Evolutionary conservation across 2,888 invertebrate genomes (phyloP).

Genomic region (Ophioninae sp.): DNA sequence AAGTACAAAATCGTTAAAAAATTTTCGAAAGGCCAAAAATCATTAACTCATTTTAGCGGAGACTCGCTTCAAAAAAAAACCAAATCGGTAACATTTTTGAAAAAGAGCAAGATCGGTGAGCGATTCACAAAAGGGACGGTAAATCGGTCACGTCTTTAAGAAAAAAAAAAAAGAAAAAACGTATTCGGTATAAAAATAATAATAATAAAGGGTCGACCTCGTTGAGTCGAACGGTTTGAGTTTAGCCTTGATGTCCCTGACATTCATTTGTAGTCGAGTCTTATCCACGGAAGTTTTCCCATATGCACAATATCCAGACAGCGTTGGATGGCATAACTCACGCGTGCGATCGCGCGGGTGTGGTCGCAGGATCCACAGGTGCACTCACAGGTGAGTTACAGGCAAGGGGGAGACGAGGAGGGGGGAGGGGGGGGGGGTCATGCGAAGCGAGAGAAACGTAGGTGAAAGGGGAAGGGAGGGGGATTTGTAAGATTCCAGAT

Average conservation of each 20-base stretch:
- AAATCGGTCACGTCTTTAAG: no score
- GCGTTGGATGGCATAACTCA: neutral
- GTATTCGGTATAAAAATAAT: neutral
- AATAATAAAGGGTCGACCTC: neutral
- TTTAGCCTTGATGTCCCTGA: neutral
- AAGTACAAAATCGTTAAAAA: no score
- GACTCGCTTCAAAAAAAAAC: no score
- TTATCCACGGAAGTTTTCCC: neutral
- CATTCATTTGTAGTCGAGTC: neutral
- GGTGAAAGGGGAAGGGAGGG: constrained; percentile 37
- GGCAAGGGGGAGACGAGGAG: constrained; percentile 8
- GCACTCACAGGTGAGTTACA: constrained; percentile 45
- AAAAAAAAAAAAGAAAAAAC: no score
- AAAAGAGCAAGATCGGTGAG: no score
- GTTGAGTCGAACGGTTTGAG: neutral
- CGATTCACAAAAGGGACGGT: no score
- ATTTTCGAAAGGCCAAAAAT: no score
- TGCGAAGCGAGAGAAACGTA: constrained; percentile 12
- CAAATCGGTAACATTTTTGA: no score
- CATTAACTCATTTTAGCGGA: no score
- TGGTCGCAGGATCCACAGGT: constrained; percentile 51
- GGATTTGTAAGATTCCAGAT: constrained; percentile 56
- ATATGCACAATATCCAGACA: constrained; percentile 24
- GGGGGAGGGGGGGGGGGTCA: constrained; percentile 1
- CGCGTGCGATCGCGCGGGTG: constrained; percentile 14